Evolutionary conservation across 1,140 invertebrate species (phyloP).

Genomic region (Orchesella cincta): DNA sequence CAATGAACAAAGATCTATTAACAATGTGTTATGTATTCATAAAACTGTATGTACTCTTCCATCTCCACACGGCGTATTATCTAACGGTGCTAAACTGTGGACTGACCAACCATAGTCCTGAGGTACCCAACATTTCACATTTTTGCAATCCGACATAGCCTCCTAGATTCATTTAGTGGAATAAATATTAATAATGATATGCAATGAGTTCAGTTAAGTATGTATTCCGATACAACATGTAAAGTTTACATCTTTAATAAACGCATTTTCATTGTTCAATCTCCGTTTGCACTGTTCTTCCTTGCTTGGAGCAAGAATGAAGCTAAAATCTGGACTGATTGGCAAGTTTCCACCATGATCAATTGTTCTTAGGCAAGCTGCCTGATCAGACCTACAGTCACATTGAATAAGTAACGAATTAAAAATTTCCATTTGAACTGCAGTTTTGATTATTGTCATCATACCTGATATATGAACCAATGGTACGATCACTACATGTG

Average conservation of each 20-base stretch:
- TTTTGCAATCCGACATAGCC: slow-evolving; percentile 1
- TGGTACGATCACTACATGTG: slow-evolving; percentile 24
- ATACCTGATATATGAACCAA: slow-evolving; percentile 23
- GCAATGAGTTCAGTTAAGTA: no score
- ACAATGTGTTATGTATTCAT: no score
- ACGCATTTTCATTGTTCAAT: neutral
- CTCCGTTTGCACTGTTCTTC: slow-evolving; percentile 29
- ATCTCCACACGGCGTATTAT: neutral
- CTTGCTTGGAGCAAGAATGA: slow-evolving; percentile 20
- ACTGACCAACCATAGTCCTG: neutral
- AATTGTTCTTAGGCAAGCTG: neutral
- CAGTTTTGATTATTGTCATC: neutral
- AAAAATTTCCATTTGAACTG: neutral
- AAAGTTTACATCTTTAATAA: neutral
- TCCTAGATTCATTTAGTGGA: no score
- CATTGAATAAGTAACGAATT: neutral
- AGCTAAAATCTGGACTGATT: neutral
- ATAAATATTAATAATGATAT: no score
- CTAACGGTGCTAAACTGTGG: neutral
- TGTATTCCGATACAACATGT: no score
- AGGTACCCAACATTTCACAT: neutral
- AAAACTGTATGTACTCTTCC: no score
- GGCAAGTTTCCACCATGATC: neutral
- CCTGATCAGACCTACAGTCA: neutral
- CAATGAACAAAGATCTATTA: no score